Percentiles rank a stretch among this genome's conserved stretches.
Conservation (phyloP, 2,113 vertebrate genomes). For the Alligator sinensis region DNA sequence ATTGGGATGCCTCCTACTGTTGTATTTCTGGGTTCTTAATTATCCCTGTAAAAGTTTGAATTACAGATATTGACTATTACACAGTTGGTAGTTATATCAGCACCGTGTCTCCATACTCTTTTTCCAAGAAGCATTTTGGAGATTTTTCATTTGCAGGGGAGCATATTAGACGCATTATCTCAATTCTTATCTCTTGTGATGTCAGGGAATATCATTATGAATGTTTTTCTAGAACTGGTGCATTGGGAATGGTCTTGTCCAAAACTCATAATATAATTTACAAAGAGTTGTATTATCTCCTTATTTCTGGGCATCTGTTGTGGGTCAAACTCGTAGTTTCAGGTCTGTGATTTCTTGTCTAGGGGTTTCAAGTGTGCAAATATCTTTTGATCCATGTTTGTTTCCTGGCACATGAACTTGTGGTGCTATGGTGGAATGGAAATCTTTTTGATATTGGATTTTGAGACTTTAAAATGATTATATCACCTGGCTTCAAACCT, state of each 20-base stretch:
- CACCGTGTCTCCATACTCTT: background rate
- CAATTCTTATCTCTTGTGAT: background rate
- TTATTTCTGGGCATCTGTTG: background rate
- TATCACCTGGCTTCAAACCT: background rate
- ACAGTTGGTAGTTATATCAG: background rate
- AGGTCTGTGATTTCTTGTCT: background rate
- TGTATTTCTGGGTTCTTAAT: background rate
- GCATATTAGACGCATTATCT: background rate
- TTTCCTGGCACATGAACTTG: background rate
- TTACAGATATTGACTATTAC: background rate
- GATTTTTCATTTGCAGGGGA: background rate
- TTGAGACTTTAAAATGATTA: background rate
- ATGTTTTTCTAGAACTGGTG: background rate
- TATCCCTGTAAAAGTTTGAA: background rate
- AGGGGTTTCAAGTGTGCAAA: slow-evolving; percentile 21
- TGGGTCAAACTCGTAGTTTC: background rate
- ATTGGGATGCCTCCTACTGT: background rate
- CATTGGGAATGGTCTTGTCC: background rate
- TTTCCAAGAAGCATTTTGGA: background rate
- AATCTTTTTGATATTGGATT: background rate
- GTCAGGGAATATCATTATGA: background rate
- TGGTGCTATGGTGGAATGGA: background rate
- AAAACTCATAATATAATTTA: background rate
- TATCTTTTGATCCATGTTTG: slow-evolving; percentile 27
- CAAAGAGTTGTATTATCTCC: background rate